These are phyloP conservation scores for Caenorhabditis japonica DNA, from an alignment of 2,888 invertebrate species.

Conservation along the genomic window DNA sequence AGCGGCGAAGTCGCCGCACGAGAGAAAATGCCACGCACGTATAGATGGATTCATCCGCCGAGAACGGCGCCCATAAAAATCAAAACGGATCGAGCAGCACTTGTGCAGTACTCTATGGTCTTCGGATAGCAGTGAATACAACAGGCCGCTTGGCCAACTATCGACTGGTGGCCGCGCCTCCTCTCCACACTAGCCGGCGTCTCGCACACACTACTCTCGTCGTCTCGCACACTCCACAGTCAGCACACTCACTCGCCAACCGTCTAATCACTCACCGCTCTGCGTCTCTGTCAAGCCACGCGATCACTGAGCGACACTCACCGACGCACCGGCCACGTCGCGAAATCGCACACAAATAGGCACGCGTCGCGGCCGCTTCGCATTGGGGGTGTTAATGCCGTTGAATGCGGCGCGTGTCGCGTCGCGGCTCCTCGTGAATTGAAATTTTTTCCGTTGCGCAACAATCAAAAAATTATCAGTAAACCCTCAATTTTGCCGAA, in stretches of 20 bases:
- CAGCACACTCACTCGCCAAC: slow-evolving; percentile 20
- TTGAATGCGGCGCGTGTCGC: slow-evolving; percentile 36
- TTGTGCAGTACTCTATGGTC: slow-evolving; percentile 49
- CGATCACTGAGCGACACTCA: slow-evolving; percentile 13
- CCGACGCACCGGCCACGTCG: slow-evolving; percentile 43
- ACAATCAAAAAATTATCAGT: slow-evolving; percentile 9
- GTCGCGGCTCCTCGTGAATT: slow-evolving; percentile 43
- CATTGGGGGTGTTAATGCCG: not conserved
- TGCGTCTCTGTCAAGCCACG: not conserved
- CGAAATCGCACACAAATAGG: slow-evolving; percentile 38
- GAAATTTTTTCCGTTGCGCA: not conserved
- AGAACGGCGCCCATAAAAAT: slow-evolving; percentile 54
- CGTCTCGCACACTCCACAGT: slow-evolving; percentile 1
- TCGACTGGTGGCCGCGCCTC: slow-evolving; percentile 58
- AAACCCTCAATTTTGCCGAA: not conserved
- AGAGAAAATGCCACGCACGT: slow-evolving; percentile 41
- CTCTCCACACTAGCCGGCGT: slow-evolving; percentile 30
- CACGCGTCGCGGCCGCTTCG: slow-evolving; percentile 37
- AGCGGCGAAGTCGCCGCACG: slow-evolving; percentile 60
- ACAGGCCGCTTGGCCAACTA: slow-evolving; percentile 58
- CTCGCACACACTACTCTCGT: slow-evolving; percentile 19
- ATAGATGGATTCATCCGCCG: slow-evolving; percentile 62
- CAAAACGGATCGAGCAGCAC: slow-evolving; percentile 27
- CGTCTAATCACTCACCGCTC: slow-evolving; percentile 5
- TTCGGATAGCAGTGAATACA: slow-evolving; percentile 45